These are phyloP conservation scores for Lethocerus indicus DNA, from an alignment of 1,140 invertebrate species.

Conservation along the genomic window DNA sequence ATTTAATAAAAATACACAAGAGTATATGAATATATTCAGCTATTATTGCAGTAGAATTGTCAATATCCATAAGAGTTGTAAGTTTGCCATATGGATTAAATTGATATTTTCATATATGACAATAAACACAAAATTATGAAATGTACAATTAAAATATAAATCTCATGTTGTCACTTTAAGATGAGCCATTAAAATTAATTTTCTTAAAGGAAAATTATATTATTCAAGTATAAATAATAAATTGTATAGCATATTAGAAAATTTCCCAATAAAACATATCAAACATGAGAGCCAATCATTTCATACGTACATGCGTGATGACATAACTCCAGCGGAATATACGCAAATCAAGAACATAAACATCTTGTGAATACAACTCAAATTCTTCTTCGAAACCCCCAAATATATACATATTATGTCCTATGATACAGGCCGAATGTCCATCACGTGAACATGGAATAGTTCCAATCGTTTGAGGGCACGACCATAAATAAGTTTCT, in stretches of 20 bases:
- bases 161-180: neutral
- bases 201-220: neutral
- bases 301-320: slow-evolving; percentile 31
- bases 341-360: slow-evolving; percentile 54
- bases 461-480: slow-evolving; percentile 40
- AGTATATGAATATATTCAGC: too few species aligned
- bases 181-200: neutral
- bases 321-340: slow-evolving; percentile 53
- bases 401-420: slow-evolving; percentile 75
- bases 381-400: slow-evolving; percentile 69
- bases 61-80: too few species aligned
- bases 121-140: neutral
- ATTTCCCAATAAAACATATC: neutral
- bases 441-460: slow-evolving; percentile 71
- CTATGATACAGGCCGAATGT: slow-evolving; percentile 70
- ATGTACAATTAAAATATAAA: neutral
- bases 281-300: neutral
- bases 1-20: too few species aligned
- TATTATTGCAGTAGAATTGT: too few species aligned
- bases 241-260: neutral
- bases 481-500: slow-evolving; percentile 47
- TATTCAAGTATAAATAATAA: neutral
- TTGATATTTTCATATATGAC: too few species aligned
- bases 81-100: too few species aligned
- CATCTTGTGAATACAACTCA: slow-evolving; percentile 62